Base-by-base conservation (phyloP, 2,797 vertebrate species). In the Pangasius mekongensis region DNA sequence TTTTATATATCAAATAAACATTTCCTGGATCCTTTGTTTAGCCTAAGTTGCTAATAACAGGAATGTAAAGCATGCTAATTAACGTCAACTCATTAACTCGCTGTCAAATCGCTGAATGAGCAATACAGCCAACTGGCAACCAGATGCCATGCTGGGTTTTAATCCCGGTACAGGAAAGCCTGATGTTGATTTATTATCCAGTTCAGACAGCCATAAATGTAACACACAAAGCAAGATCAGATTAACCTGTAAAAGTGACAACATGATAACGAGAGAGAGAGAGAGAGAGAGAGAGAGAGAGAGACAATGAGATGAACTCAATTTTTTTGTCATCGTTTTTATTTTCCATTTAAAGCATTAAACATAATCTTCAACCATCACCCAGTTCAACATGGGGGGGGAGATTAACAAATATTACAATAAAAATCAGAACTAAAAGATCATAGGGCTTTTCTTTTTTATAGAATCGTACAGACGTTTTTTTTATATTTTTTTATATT, bases 261-360 rank as follows among this genome's bases (percentile, higher is more conserved):
- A 13, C 62, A 64, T 62, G 60, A 14, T 47, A 9, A 47, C 47
- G 3, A 18, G 54, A 56, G 20, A 22, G 22, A 60, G 54, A 56
- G 18, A 22, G 56, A 22, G 18, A 20, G n/a, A n/a, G 27, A 67
- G n/a, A 67, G 5, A 33, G 64, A 49, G 47, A 66, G 27, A 66
- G 8, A n/a, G 27, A 49, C 3, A 52, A 10, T 24, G 13, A 73
- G 1, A 43, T 16, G 10, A n/a, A 76, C 43, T n/a, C 2, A 1
- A 30, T 52, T 47, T 52, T 49, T 54, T 20, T 30, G 10, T 74
- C 22, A 73, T 73, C 39, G 5, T 56, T 33, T 78, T 78, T 78
- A 54, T 54, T 78, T 78, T 54, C 24, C 76, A 78, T 36, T 58
- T 20, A 82, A 82, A 62, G 13, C 60, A 66, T 83, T 66, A 83